Conservation (phyloP, 1,140 invertebrate genomes). For the Hestina assimilis region DNA sequence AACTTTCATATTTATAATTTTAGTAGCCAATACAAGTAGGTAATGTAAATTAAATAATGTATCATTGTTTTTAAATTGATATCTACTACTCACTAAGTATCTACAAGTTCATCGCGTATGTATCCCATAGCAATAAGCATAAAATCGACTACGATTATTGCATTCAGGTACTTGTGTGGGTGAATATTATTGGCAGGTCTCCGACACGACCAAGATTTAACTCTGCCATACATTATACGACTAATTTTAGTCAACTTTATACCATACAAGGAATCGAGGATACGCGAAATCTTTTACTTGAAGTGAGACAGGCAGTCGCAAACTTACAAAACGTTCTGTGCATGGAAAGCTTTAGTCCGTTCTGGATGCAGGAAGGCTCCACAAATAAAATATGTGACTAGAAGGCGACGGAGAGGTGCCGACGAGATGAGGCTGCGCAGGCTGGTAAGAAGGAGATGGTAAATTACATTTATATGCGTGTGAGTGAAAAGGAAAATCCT, state of each 20-base stretch:
- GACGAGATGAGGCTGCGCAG: slow-evolving; percentile 70
- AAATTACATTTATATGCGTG: slow-evolving; percentile 22
- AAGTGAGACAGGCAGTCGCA: slow-evolving; percentile 17
- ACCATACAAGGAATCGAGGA: background rate
- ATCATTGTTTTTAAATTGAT: background rate
- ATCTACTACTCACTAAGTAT: background rate
- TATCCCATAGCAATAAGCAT: slow-evolving; percentile 52
- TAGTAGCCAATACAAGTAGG: too few relatives aligned
- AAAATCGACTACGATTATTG: slow-evolving; percentile 62
- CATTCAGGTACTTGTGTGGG: slow-evolving; percentile 63
- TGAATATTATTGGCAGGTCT: slow-evolving; percentile 73
- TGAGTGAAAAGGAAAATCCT: slow-evolving; percentile 42
- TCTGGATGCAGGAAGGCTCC: slow-evolving; percentile 74
- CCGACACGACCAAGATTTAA: slow-evolving; percentile 54
- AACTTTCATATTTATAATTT: too few relatives aligned
- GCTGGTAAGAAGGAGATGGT: slow-evolving; percentile 46
- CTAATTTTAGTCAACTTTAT: background rate
- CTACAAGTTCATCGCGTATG: slow-evolving; percentile 24
- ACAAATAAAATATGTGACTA: slow-evolving; percentile 79
- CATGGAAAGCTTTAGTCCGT: slow-evolving; percentile 62
- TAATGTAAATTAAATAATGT: too few relatives aligned
- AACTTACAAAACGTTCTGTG: slow-evolving; percentile 36
- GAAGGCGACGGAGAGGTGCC: slow-evolving; percentile 73
- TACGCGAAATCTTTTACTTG: slow-evolving; percentile 5
- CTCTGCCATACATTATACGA: slow-evolving; percentile 44